Base-by-base conservation (phyloP, 2,888 invertebrate genomes). In the Chloroclysta siterata region DNA sequence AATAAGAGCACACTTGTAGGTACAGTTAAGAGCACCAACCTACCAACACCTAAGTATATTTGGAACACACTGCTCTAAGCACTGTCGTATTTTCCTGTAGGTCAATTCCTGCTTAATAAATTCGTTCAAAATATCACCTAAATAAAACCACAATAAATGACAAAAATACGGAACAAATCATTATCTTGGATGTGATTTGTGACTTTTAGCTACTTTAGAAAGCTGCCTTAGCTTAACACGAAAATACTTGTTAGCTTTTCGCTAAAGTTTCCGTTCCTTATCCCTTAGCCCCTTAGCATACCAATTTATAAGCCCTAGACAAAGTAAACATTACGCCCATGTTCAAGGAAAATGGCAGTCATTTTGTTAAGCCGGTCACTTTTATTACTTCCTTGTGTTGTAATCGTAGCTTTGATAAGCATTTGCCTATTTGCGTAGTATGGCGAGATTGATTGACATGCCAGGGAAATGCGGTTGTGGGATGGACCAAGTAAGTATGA, bases 371-470 rank as follows among this genome's bases (percentile, higher is more conserved):
- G 53, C 65, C 65, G 52, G 47, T 47, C 54, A 51, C 60, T 60
- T 61, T 65, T 65, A 65, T 65, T 54, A 63, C 66, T 66, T 66
- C 66, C 60, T 66, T 63, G 63, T 60, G 62, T 62, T 57, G 66
- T 63, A 66, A 66, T 66, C 53, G 56, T 63, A 57, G 42, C 58
- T 61, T 60, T 63, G 69, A 70, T 70, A 65, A 69, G 65, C 66
- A 66, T 65, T 66, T 62, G 64, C 66, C 60, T 65, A 65, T 69
- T 64, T 60, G 62, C 63, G 68, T 60, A 60, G 65, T 56, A 44
- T 60, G 63, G 70, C 63, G 46, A 68, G 68, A 70, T 68, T 70
- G 73, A 75, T 73, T 77, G 75, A 76, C 72, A 72, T 68, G 66
- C 68, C 50, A 62, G 53, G 63, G 70, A 72, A 72, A 72, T 69